These are phyloP conservation scores for Melanostigma gelatinosum DNA, from an alignment of 2,113 vertebrate species.

Conservation along the genomic window DNA sequence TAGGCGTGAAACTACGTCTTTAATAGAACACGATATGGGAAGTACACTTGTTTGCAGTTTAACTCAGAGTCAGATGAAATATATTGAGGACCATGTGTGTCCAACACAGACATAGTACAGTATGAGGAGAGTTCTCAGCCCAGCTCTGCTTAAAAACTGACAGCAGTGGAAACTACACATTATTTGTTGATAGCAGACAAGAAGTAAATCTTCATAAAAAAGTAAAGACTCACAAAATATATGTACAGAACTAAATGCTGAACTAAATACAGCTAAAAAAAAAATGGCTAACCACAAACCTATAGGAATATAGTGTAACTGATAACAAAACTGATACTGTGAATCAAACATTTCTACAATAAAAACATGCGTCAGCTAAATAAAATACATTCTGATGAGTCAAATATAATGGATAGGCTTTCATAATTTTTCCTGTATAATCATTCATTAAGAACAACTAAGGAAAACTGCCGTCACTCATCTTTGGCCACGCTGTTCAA, in stretches of 20 bases:
- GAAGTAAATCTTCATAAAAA: neutral
- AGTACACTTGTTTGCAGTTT: slow-evolving; percentile 1
- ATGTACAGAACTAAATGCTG: neutral
- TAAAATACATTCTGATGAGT: no score
- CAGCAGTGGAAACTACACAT: neutral
- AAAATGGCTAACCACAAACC: no score
- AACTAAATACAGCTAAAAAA: neutral
- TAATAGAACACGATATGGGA: neutral
- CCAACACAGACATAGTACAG: neutral
- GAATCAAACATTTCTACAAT: no score
- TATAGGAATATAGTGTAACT: no score
- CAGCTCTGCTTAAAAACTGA: neutral
- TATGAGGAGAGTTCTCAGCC: no score
- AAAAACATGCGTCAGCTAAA: no score
- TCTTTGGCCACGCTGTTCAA: neutral
- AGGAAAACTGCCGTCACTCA: neutral
- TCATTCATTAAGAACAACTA: neutral
- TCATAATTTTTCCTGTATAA: neutral
- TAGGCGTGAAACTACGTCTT: neutral
- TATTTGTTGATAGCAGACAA: neutral
- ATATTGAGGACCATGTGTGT: neutral
- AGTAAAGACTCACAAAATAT: neutral
- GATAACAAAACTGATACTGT: no score
- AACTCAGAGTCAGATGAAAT: neutral
- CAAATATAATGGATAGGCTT: neutral